Evolutionary conservation across 1,140 invertebrate species (phyloP).

Genomic region (Batillaria attramentaria): DNA sequence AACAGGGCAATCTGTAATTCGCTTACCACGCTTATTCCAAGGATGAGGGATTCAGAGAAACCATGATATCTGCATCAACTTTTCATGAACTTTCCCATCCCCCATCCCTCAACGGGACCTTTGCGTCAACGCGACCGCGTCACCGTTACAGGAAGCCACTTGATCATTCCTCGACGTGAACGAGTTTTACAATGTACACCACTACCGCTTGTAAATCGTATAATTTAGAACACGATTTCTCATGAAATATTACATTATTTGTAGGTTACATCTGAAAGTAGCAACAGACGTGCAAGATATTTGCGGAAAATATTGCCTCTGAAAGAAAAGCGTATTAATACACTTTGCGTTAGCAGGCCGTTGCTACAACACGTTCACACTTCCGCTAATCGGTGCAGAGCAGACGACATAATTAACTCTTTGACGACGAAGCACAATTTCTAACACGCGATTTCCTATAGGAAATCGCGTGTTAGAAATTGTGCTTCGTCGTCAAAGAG

Average conservation of each 20-base stretch:
- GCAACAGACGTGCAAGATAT: no score
- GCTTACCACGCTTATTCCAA: constrained; percentile 64
- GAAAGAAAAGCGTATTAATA: not conserved
- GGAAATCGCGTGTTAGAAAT: no score
- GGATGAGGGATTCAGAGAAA: not conserved
- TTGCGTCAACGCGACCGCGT: not conserved
- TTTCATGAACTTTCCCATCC: constrained; percentile 17
- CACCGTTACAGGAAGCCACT: constrained; percentile 15
- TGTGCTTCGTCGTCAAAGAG: no score
- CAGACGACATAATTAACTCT: constrained; percentile 11
- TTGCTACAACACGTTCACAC: constrained; percentile 23
- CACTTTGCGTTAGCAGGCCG: not conserved
- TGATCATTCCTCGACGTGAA: not conserved
- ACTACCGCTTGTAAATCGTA: not conserved
- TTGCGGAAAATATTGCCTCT: not conserved
- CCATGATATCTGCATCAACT: not conserved
- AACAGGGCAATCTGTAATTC: constrained; percentile 73
- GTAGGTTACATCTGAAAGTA: not conserved
- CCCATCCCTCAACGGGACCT: constrained; percentile 19
- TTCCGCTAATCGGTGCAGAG: not conserved
- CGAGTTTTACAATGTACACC: not conserved
- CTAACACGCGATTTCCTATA: no score
- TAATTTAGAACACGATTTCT: not conserved
- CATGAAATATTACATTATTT: not conserved
- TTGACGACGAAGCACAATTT: no score